A percentile compares a stretch with the other conserved stretches of the same genome.
phyloP scores from a whole-genome alignment of 2,797 vertebrate species.

The Myotis pilosus region DNA sequence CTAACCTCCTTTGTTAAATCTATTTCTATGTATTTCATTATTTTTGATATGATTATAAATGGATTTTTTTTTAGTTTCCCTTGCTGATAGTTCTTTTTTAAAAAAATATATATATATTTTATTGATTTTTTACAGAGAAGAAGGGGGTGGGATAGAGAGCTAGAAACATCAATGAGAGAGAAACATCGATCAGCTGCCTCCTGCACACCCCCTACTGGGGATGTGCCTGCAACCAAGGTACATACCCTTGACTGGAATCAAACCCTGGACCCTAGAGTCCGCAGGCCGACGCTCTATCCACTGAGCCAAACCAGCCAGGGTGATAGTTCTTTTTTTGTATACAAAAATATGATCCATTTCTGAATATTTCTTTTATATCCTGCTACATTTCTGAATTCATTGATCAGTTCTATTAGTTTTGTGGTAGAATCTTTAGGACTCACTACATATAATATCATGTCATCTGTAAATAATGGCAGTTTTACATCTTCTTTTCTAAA shows the following conservation, averaged over 20 bases:
- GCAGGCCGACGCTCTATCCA: no score
- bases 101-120: no score
- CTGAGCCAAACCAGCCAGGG: no score
- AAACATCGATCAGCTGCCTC: no score
- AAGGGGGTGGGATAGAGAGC: no score
- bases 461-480: background rate
- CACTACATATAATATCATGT: background rate
- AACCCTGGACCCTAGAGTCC: no score
- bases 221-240: no score
- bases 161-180: no score
- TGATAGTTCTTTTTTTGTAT: background rate
- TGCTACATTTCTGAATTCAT: background rate
- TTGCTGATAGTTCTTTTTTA: no score
- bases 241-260: no score
- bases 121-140: no score
- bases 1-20: background rate
- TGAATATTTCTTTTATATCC: background rate
- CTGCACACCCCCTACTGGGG: no score
- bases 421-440: background rate
- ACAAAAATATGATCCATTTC: background rate
- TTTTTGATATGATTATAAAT: background rate
- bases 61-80: background rate
- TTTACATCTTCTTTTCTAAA: background rate
- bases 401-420: background rate
- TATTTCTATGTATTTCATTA: background rate